phyloP scores from a whole-genome alignment of 2,113 vertebrate genomes.

The Mohoua ochrocephala region DNA sequence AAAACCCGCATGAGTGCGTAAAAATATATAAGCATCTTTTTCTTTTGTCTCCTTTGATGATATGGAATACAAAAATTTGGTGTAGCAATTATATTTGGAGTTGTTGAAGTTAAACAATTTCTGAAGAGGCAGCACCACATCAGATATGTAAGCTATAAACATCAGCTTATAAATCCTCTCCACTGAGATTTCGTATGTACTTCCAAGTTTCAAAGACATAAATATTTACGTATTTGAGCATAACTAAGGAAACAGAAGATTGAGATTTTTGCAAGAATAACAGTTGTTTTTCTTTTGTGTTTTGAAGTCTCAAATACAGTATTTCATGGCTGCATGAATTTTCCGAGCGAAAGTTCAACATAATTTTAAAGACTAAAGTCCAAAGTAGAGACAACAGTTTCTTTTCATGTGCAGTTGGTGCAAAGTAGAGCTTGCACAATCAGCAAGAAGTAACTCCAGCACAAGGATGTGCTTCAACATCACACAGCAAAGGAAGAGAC shows the following conservation, averaged over 20 bases:
- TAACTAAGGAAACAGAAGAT: neutral
- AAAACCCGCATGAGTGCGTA: neutral
- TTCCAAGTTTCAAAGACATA: neutral
- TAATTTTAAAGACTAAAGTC: neutral
- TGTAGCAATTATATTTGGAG: neutral
- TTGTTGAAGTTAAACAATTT: neutral
- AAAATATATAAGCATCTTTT: neutral
- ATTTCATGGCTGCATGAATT: neutral
- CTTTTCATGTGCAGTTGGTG: neutral
- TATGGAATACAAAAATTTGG: neutral
- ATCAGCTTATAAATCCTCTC: neutral
- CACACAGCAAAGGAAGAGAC: neutral
- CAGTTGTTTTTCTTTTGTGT: neutral
- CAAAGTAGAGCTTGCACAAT: neutral
- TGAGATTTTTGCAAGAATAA: neutral
- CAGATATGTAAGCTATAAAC: neutral
- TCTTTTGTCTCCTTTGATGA: constrained; percentile 31
- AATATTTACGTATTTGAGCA: neutral
- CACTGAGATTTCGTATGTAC: neutral
- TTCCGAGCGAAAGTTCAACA: neutral
- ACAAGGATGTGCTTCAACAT: neutral
- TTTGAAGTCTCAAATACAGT: neutral
- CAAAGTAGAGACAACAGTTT: neutral
- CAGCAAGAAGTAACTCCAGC: neutral
- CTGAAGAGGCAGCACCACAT: neutral